phyloP scores from a whole-genome alignment of 2,113 vertebrate species.

The Dicerorhinus sumatrensis region DNA sequence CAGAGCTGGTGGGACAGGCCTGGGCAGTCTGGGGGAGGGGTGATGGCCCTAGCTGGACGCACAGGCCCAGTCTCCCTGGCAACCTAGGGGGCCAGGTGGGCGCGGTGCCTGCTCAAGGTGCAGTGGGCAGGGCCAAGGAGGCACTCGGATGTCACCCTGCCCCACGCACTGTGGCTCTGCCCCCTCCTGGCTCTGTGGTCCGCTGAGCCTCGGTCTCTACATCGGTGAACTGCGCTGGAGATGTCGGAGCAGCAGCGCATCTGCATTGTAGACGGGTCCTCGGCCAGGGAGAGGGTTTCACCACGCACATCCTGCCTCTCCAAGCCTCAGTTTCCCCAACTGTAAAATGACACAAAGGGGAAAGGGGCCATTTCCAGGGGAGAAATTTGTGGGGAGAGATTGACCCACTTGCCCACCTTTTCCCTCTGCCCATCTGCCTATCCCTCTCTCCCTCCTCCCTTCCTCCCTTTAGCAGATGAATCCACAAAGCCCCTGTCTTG shows the following conservation, averaged over 20 bases:
- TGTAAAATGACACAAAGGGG: accelerated
- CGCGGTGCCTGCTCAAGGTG: background rate
- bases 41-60: background rate
- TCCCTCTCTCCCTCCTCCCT: too few relatives aligned
- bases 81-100: background rate
- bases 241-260: accelerated
- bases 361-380: background rate
- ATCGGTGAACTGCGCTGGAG: background rate
- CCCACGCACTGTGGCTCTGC: background rate
- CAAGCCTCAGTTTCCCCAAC: background rate
- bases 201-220: background rate
- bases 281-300: background rate
- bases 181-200: too few relatives aligned
- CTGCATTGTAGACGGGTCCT: background rate
- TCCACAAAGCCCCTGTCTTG: background rate
- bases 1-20: background rate
- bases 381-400: too few relatives aligned
- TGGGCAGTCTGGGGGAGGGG: background rate
- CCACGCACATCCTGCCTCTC: accelerated
- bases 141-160: background rate
- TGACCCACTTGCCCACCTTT: accelerated
- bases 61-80: background rate
- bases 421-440: background rate
- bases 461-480: accelerated
- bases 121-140: background rate